A percentile compares a stretch with the other conserved stretches of the same genome.
phyloP scores from a whole-genome alignment of 1,140 invertebrate genomes.

The Bombyx mandarina region DNA sequence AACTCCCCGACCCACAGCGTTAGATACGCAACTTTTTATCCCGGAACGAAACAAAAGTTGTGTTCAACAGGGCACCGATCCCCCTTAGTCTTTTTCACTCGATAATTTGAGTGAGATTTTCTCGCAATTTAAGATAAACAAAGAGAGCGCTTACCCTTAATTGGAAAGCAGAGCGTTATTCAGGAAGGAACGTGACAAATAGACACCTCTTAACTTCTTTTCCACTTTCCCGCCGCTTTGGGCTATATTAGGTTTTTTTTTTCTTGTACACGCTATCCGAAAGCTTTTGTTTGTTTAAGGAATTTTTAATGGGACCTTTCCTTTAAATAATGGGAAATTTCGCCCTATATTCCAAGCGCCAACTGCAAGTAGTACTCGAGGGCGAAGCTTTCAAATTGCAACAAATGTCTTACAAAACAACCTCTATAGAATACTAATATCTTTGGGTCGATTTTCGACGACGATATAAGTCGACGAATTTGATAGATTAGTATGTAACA shows the following conservation, averaged over 20 bases:
- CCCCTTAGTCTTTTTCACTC: constrained; percentile 57
- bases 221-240: constrained; percentile 54
- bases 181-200: constrained; percentile 69
- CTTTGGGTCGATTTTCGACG: too few species aligned
- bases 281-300: constrained; percentile 57
- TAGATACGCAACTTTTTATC: constrained; percentile 62
- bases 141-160: constrained; percentile 70
- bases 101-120: constrained; percentile 71
- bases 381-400: too few species aligned
- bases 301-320: constrained; percentile 47
- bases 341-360: too few species aligned
- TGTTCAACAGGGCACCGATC: constrained; percentile 47
- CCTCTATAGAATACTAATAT: too few species aligned
- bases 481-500: too few species aligned
- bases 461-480: too few species aligned
- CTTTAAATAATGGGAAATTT: neutral
- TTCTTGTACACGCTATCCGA: constrained; percentile 39
- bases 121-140: constrained; percentile 71
- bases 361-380: too few species aligned
- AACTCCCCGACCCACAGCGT: constrained; percentile 52
- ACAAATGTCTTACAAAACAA: too few species aligned
- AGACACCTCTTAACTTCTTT: constrained; percentile 71
- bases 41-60: constrained; percentile 59
- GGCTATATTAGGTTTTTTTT: constrained; percentile 62
- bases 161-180: constrained; percentile 69